A percentile compares a stretch with the other conserved stretches of the same genome.
phyloP scores from a whole-genome alignment of 2,797 vertebrate species.

The Merluccius polli region DNA sequence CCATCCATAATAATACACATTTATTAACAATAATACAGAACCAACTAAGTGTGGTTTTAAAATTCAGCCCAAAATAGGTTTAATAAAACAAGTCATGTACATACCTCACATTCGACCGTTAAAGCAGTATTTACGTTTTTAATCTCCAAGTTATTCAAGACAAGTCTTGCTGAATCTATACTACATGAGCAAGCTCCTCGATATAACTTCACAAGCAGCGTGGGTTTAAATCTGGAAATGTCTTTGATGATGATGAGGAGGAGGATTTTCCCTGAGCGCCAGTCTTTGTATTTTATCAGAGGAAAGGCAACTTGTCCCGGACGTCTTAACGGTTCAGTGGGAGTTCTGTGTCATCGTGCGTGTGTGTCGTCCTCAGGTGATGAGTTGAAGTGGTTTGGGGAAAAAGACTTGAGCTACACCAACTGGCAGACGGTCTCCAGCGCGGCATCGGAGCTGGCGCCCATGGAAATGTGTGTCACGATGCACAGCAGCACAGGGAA shows the following conservation, averaged over 20 bases:
- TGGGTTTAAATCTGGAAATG: too few species aligned
- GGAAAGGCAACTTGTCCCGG: too few species aligned
- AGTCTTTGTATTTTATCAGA: background rate
- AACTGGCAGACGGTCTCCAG: conserved; percentile 73
- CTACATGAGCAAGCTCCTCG: too few species aligned
- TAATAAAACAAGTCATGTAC: background rate
- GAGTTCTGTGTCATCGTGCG: background rate
- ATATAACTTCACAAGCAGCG: too few species aligned
- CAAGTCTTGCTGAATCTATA: too few species aligned
- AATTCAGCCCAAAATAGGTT: too few species aligned
- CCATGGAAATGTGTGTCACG: conserved; percentile 73
- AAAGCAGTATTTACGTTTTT: too few species aligned
- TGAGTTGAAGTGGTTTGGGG: conserved; percentile 76
- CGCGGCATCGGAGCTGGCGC: conserved; percentile 43
- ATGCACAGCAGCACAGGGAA: conserved; percentile 74
- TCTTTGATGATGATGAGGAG: too few species aligned
- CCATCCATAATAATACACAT: background rate
- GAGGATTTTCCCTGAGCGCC: background rate
- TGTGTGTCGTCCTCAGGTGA: conserved; percentile 62
- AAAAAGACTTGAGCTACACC: conserved; percentile 67
- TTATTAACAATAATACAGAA: background rate
- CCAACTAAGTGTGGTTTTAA: background rate
- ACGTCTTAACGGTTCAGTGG: too few species aligned
- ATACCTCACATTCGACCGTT: too few species aligned
- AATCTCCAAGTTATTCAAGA: too few species aligned